phyloP scores from a whole-genome alignment of 2,888 invertebrate genomes.

The Yponomeuta evonymella region DNA sequence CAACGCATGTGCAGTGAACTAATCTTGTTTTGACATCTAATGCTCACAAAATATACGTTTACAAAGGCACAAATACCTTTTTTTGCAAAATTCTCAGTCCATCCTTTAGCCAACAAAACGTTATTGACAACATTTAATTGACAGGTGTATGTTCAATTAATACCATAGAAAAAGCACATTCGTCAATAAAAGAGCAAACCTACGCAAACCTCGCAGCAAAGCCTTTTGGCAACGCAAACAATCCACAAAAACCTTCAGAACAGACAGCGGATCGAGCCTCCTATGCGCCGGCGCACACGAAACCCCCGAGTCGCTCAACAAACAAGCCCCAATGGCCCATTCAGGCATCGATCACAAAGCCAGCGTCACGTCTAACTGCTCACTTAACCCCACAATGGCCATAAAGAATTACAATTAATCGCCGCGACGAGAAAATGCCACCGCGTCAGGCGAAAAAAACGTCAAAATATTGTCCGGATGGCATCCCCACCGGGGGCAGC shows the following conservation, averaged over 20 bases:
- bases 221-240: constrained; percentile 26
- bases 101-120: neutral
- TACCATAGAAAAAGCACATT: neutral
- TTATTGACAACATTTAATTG: neutral
- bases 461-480: constrained; percentile 66
- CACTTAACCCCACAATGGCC: constrained; percentile 73
- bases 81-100: neutral
- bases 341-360: constrained; percentile 49
- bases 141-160: neutral
- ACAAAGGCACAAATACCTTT: neutral
- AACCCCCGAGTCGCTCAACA: constrained; percentile 23
- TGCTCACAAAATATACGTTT: neutral
- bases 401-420: constrained; percentile 74
- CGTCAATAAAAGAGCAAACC: neutral
- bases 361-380: constrained; percentile 53
- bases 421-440: constrained; percentile 67
- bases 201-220: neutral
- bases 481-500: constrained; percentile 53
- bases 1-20: neutral
- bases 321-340: constrained; percentile 32
- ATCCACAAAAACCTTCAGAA: constrained; percentile 23
- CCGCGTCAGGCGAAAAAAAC: constrained; percentile 61
- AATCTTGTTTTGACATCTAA: neutral
- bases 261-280: neutral
- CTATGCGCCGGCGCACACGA: constrained; percentile 45